Conservation (phyloP, 2,797 vertebrate species). For the Ataeniobius toweri region DNA sequence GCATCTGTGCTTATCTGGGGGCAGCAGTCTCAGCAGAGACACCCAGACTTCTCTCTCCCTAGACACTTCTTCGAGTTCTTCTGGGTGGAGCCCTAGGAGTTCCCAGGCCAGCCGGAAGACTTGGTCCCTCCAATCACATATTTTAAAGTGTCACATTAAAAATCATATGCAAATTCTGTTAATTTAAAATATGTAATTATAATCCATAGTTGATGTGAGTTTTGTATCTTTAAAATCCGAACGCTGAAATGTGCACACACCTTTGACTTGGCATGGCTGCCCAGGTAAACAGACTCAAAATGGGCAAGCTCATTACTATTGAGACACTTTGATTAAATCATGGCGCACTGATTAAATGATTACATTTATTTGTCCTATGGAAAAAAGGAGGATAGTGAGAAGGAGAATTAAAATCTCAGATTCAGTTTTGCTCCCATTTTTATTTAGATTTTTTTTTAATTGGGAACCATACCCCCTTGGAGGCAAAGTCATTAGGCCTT, state of each 20-base stretch:
- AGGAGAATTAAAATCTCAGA: slow-evolving; percentile 67
- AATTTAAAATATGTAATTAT: slow-evolving; percentile 49
- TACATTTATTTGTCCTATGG: slow-evolving; percentile 66
- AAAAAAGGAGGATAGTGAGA: slow-evolving; percentile 44
- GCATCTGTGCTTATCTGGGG: not conserved
- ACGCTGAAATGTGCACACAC: slow-evolving; percentile 47
- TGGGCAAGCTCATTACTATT: slow-evolving; percentile 70
- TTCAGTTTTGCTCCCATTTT: slow-evolving; percentile 53
- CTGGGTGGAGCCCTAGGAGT: too few relatives aligned
- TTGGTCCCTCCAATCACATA: not conserved
- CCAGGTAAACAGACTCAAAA: slow-evolving; percentile 71
- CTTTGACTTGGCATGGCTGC: slow-evolving; percentile 62
- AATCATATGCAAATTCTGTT: slow-evolving; percentile 44
- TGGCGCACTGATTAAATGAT: slow-evolving; percentile 74
- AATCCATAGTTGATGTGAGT: slow-evolving; percentile 27
- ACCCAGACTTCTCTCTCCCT: too few relatives aligned
- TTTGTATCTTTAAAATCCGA: slow-evolving; percentile 42
- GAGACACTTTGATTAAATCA: slow-evolving; percentile 66
- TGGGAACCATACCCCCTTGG: slow-evolving; percentile 74
- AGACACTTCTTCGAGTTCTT: too few relatives aligned
- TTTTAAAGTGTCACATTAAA: slow-evolving; percentile 25
- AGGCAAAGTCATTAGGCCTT: slow-evolving; percentile 85
- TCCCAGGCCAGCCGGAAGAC: too few relatives aligned
- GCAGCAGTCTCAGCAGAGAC: not conserved
- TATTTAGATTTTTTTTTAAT: slow-evolving; percentile 69